Evolutionary conservation across 2,113 vertebrate species (phyloP), one percentile per base, ranked within the genome.

Genomic region (Bos indicus): DNA sequence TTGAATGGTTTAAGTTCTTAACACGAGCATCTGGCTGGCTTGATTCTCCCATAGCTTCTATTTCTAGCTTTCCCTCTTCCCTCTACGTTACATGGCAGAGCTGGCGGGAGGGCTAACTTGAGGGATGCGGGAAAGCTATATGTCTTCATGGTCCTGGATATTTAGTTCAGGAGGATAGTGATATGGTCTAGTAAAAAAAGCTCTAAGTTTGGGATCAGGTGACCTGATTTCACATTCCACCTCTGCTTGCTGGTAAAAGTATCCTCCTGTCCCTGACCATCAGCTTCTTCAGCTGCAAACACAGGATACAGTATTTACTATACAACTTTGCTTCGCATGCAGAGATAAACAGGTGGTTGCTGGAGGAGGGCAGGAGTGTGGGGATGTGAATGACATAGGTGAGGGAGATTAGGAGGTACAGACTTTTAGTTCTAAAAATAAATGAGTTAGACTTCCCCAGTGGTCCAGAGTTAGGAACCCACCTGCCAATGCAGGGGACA

Each of bases 1-100:
- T 40, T 90, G 56, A 77, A 83, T 74, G 74, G 87, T 82, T 97
- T 88, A 97, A 71, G 43, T 95, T 87, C 85, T 90, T 90, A 91
- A 71, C 54, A 46, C 23, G 71, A 97, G 33, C 48, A 78, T 51
- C 62, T 94, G 77, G 7, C 88, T 88, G 40, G 10, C 91, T 97
- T 88, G 90, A 94, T 90, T 97, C 59, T 95, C 59, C 19, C 13
- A 1, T 54, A 92, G 85, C 46, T 95, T 40, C 25, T 96, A 62
- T 96, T 93, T 97, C 88, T 78, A 90, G 77, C 28, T 95, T 33
- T 92, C 0, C 51, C 14, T 88, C 90, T n/a, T 95, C 48, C 77
- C n/a, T 62, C 90, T 91, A 88, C 30, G 26, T 95, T 94, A 57
- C 1, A 92, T 46, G 78, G 21, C 84, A 96, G 23, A 94, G 51